Base-by-base conservation (phyloP, 1,140 invertebrate genomes). In the Amphibalanus amphitrite region DNA sequence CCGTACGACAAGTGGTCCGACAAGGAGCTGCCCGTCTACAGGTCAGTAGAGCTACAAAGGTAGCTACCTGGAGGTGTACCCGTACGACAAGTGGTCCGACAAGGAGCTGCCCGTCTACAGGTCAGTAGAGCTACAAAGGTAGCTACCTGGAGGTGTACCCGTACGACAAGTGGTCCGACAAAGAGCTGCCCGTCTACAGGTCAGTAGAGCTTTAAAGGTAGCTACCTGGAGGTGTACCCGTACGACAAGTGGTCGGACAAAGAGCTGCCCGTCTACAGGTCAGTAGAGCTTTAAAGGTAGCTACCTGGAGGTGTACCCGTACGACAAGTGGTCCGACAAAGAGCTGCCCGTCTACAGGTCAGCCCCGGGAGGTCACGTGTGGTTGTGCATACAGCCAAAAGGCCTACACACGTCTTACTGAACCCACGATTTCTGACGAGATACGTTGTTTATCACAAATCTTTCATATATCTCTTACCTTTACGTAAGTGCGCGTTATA, bases 71-170 rank as follows among this genome's bases (percentile, higher is more conserved):
- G 90, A 96, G 38, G 95, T 99, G 0, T 99, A 98, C 78, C 87
- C 90, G 25, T 99, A 99, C 80, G 96, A 99, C 67, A 95, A 90
- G 79, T 99, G 97, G 97, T 90, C 85, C 76, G 89, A 88, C 1
- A 98, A 98, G 79, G 88, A 91, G 77, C 89, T 96, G 73, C 90
- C 92, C 71, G 77, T 84, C 67, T 96, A 94, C 78, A 74, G 83
- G 76, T 77, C 82, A 76, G 87, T 86, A 91, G 77, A 93, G 99
- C 72, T 84, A 91, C 69, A 95, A 91, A 59, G 85, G 88, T 75
- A 99, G 98, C 81, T 99, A 99, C 80, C 80, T 97, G n/a, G 90
- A 96, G 38, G 95, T 99, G 0, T 99, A 98, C 78, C 87, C 90
- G 25, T 99, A 99, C 80, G 96, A 99, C 67, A 95, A 90, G 79